Evolutionary conservation across 2,113 vertebrate genomes (phyloP).

Genomic region (Psammodynastes pulverulentus): DNA sequence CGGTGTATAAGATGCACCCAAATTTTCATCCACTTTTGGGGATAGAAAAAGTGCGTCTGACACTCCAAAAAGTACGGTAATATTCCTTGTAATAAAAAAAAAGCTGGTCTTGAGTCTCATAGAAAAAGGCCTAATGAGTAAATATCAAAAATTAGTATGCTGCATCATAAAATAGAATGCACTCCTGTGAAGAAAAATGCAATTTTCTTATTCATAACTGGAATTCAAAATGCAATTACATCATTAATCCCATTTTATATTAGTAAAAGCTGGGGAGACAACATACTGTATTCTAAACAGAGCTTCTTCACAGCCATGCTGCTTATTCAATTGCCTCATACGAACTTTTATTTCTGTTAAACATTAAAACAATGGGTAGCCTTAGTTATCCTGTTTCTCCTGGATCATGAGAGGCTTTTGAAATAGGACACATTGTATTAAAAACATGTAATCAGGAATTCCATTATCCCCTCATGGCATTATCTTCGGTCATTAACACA

Average conservation of each 20-base stretch:
- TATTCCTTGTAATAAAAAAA: neutral
- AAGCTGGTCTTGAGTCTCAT: neutral
- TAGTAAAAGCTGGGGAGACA: neutral
- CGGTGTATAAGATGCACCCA: too few relatives aligned
- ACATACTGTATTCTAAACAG: neutral
- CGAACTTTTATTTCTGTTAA: neutral
- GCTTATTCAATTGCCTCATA: neutral
- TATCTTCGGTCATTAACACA: neutral
- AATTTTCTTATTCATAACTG: neutral
- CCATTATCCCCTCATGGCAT: neutral
- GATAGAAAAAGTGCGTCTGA: too few relatives aligned
- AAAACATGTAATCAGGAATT: neutral
- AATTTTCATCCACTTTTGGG: too few relatives aligned
- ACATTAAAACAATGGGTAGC: neutral
- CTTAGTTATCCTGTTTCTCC: fast-evolving
- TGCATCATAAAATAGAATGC: conserved; percentile 4
- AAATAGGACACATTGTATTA: neutral
- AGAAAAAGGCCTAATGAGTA: neutral
- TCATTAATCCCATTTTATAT: neutral
- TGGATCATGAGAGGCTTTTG: neutral
- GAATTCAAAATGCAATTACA: neutral
- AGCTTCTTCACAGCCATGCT: neutral
- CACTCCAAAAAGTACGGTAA: too few relatives aligned
- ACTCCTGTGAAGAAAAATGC: neutral
- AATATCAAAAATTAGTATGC: conserved; percentile 4